A percentile compares a stretch with the other conserved stretches of the same genome.
Evolutionary conservation across 2,113 vertebrate genomes (phyloP).

Genomic region (Globicephala melas): DNA sequence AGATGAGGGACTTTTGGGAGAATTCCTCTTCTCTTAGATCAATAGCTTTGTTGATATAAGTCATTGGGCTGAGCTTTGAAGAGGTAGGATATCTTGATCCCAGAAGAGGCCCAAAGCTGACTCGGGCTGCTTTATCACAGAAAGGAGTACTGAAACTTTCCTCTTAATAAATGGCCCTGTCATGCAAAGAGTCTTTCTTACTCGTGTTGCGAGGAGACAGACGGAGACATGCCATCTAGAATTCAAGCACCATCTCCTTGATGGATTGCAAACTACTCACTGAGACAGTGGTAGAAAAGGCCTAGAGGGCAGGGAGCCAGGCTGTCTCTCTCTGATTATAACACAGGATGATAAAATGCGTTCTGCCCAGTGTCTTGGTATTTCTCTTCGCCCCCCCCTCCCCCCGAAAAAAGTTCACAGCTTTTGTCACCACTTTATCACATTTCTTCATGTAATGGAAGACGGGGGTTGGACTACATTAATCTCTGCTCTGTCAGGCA

Average conservation of each 20-base stretch:
- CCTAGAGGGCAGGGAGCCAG: not conserved
- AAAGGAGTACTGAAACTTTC: not conserved
- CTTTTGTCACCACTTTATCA: conserved; percentile 40
- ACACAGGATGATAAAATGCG: conserved; percentile 28
- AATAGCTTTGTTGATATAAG: conserved; percentile 38
- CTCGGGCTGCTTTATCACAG: not conserved
- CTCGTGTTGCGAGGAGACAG: not conserved
- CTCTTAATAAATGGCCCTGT: conserved; percentile 44
- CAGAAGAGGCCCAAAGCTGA: not conserved
- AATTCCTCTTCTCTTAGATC: conserved; percentile 35
- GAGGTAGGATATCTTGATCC: not conserved
- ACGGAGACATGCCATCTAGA: not conserved
- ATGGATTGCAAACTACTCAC: conserved; percentile 24
- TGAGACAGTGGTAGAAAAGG: not conserved
- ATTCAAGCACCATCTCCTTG: conserved; percentile 15
- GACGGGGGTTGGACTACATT: not conserved
- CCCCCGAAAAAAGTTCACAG: not conserved
- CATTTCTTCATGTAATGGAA: conserved; percentile 17
- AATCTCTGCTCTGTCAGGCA: conserved; percentile 9
- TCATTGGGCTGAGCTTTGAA: conserved; percentile 34
- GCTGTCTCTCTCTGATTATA: not conserved
- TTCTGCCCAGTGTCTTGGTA: not conserved
- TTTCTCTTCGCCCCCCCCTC: not conserved
- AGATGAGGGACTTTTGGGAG: not conserved
- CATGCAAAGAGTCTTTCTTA: not conserved